Evolutionary conservation across 2,797 vertebrate species (phyloP).

Genomic region (Melopsittacus undulatus): DNA sequence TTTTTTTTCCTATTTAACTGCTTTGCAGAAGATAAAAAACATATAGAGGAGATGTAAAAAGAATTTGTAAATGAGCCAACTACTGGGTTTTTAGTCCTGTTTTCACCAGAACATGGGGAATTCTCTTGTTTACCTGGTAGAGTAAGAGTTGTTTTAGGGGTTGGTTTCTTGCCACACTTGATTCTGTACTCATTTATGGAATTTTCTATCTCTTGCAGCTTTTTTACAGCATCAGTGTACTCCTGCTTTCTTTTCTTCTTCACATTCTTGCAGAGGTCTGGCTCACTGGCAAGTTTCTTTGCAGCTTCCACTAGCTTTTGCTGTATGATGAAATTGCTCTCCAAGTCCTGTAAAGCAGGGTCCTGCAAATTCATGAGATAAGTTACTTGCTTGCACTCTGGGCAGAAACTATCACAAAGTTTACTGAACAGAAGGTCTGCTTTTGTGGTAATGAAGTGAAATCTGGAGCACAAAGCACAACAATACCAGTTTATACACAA

Average conservation of each 20-base stretch:
- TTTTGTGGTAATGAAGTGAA: neutral
- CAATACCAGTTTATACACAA: neutral
- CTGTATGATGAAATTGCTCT: constrained; percentile 92
- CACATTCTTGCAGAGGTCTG: constrained; percentile 90
- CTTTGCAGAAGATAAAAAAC: constrained; percentile 10
- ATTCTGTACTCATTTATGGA: constrained; percentile 90
- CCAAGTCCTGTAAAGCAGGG: constrained; percentile 89
- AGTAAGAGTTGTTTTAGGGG: constrained; percentile 85
- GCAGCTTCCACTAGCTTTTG: constrained; percentile 95
- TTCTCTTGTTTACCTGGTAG: constrained; percentile 80
- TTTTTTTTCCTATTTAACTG: neutral
- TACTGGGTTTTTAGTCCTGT: accelerated
- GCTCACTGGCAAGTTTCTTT: constrained; percentile 87
- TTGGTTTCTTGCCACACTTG: constrained; percentile 86
- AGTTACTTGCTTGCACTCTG: neutral
- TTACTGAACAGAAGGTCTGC: neutral
- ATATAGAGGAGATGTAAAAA: neutral
- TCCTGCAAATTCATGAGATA: constrained; percentile 78
- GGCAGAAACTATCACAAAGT: neutral
- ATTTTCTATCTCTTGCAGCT: constrained; percentile 89
- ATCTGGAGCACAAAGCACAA: neutral
- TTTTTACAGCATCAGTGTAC: constrained; percentile 85
- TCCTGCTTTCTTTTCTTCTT: constrained; percentile 93
- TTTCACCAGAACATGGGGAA: neutral
- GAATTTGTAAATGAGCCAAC: neutral